A percentile compares a stretch with the other conserved stretches of the same genome.
Conservation (phyloP, 2,888 invertebrate species). For the Heteromyza rotundicornis region DNA sequence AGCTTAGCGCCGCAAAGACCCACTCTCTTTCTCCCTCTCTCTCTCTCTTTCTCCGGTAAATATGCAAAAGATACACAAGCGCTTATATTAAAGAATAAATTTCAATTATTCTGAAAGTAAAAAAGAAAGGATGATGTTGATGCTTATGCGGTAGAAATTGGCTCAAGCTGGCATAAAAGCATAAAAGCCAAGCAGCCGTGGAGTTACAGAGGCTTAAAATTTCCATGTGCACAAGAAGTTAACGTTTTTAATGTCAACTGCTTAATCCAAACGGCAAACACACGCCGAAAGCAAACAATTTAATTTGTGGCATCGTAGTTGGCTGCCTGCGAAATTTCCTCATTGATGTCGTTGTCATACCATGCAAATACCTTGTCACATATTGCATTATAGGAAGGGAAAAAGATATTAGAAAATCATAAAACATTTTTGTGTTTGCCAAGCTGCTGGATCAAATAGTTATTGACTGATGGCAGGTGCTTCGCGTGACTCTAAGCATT, state of each 20-base stretch:
- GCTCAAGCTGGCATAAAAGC: neutral
- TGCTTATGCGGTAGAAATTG: neutral
- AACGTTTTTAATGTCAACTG: neutral
- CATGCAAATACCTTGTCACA: no score
- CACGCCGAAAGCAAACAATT: neutral
- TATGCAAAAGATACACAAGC: neutral
- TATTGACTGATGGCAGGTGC: no score
- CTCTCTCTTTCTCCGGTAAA: no score
- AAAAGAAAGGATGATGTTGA: neutral
- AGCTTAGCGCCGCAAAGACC: neutral
- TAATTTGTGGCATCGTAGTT: neutral
- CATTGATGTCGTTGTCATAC: neutral
- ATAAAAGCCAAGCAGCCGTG: neutral
- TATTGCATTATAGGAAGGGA: no score
- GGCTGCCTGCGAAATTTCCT: neutral
- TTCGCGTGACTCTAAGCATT: no score
- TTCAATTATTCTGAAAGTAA: slow-evolving; percentile 5
- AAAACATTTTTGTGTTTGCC: no score
- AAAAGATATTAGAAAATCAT: no score
- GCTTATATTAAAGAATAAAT: neutral
- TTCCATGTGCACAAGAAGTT: neutral
- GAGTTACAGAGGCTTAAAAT: neutral
- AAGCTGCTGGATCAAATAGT: no score
- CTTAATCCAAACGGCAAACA: neutral
- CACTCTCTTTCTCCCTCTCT: no score